Conservation (phyloP, 1,140 invertebrate genomes). For the Orius laevigatus region DNA sequence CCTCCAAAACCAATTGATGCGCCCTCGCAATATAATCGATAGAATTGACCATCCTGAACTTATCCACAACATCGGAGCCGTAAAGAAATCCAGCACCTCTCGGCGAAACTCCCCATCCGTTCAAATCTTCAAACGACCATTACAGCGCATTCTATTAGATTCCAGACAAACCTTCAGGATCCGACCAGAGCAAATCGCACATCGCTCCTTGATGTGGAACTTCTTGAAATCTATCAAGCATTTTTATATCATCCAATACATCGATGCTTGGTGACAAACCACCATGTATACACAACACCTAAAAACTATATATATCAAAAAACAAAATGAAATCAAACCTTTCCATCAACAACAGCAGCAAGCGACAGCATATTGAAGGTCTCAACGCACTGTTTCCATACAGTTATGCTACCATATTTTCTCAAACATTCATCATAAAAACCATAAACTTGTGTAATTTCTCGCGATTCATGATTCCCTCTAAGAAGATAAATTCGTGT, state of each 20-base stretch:
- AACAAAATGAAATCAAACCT: constrained; percentile 31
- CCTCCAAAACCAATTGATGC: constrained; percentile 99
- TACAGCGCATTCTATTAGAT: not conserved
- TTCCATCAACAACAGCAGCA: constrained; percentile 95
- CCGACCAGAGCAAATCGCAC: constrained; percentile 98
- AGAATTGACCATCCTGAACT: constrained; percentile 90
- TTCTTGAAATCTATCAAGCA: constrained; percentile 98
- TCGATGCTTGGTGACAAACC: constrained; percentile 97
- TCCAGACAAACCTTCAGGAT: constrained; percentile 68
- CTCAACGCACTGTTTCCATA: constrained; percentile 98
- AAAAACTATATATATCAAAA: not conserved
- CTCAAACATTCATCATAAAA: constrained; percentile 99
- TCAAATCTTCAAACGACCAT: constrained; percentile 2
- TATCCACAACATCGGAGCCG: constrained; percentile 89
- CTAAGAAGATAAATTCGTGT: constrained; percentile 94
- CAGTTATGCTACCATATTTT: constrained; percentile 96
- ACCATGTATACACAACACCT: constrained; percentile 97
- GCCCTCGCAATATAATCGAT: constrained; percentile 97
- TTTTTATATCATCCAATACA: constrained; percentile 94
- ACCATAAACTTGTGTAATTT: constrained; percentile 99
- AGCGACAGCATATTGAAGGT: constrained; percentile 97
- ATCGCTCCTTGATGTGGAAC: constrained; percentile 99
- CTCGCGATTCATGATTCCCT: constrained; percentile 91
- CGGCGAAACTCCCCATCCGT: constrained; percentile 89
- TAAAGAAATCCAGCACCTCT: constrained; percentile 96